These are phyloP conservation scores for Heterohyrax brucei DNA, from an alignment of 2,797 vertebrate genomes.

Conservation along the genomic window DNA sequence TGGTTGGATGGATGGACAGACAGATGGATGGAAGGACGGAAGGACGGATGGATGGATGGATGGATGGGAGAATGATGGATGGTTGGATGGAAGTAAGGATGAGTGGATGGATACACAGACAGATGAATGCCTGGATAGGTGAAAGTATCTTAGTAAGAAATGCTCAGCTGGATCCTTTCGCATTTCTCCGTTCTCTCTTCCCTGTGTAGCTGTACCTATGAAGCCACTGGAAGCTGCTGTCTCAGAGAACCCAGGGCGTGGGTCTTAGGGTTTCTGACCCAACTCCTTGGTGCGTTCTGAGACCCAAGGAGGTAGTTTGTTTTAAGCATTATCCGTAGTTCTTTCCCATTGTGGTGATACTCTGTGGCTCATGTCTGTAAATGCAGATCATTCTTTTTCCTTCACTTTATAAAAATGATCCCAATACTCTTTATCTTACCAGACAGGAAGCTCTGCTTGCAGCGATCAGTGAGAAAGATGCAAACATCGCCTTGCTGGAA, in stretches of 20 bases:
- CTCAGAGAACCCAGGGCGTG: neutral
- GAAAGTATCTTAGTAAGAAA: slow-evolving; percentile 22
- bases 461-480: slow-evolving; percentile 99
- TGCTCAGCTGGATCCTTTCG: neutral
- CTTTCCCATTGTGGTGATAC: neutral
- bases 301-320: neutral
- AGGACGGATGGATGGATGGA: neutral
- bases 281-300: slow-evolving; percentile 17
- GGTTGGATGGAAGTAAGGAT: neutral
- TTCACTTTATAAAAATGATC: slow-evolving; percentile 66
- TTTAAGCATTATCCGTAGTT: neutral
- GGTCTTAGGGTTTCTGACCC: slow-evolving; percentile 35
- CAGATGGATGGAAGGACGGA: neutral
- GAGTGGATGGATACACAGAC: neutral
- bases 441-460: slow-evolving; percentile 99
- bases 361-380: slow-evolving; percentile 1
- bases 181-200: neutral
- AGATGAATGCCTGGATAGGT: neutral
- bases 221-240: neutral
- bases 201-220: neutral
- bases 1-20: neutral
- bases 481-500: slow-evolving; percentile 99
- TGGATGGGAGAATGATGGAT: neutral
- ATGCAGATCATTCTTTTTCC: neutral
- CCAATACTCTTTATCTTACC: slow-evolving; percentile 83